Percentiles rank a stretch among this genome's conserved stretches.
Evolutionary conservation across 2,888 invertebrate species (phyloP).

Genomic region (Napeogenes sylphis): DNA sequence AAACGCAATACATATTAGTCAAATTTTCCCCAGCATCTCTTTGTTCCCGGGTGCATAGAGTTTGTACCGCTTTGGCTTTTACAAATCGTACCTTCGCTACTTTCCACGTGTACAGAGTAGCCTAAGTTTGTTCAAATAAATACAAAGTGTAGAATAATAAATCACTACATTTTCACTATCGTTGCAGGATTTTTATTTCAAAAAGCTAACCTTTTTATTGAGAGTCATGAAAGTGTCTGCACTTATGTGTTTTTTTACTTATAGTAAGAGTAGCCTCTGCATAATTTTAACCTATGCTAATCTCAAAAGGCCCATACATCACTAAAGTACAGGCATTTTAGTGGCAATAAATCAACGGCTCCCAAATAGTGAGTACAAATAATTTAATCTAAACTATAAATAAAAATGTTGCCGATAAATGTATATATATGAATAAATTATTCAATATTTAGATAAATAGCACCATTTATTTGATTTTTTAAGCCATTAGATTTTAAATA

Average conservation of each 20-base stretch:
- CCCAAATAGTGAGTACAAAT: constrained; percentile 58
- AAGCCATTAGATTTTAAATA: too few species aligned
- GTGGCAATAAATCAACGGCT: constrained; percentile 65
- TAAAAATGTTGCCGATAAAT: neutral
- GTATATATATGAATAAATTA: neutral
- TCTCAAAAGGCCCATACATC: constrained; percentile 67
- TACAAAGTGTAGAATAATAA: neutral
- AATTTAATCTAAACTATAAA: constrained; percentile 51
- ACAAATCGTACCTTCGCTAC: constrained; percentile 46
- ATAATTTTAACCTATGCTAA: constrained; percentile 46
- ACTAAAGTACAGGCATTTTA: constrained; percentile 43
- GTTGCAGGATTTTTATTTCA: too few species aligned
- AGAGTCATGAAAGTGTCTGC: too few species aligned
- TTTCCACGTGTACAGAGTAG: constrained; percentile 43
- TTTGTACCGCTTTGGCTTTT: constrained; percentile 35
- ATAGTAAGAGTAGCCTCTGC: constrained; percentile 8
- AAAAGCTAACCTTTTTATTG: too few species aligned
- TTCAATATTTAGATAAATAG: neutral
- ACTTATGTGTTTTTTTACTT: neutral
- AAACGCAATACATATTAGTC: constrained; percentile 27
- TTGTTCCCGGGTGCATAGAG: constrained; percentile 30
- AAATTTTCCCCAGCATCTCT: constrained; percentile 22
- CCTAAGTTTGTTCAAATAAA: neutral
- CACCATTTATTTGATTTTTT: too few species aligned
- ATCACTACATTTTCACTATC: too few species aligned